phyloP scores from a whole-genome alignment of 2,113 vertebrate genomes.

The Amblyornis subalaris region DNA sequence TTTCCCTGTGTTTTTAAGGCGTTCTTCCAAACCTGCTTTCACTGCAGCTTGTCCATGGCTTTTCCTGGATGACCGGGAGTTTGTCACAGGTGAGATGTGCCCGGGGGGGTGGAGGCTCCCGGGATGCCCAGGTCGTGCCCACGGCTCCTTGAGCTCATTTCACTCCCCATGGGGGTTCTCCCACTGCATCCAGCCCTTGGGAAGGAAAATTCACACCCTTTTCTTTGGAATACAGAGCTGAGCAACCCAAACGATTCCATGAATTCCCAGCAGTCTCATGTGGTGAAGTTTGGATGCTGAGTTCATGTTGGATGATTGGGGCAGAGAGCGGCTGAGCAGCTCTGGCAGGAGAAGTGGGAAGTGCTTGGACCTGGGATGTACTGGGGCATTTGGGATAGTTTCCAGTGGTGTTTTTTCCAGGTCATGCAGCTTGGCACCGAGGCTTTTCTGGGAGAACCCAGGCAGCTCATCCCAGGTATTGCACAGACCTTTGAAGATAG shows the following conservation, averaged over 20 bases:
- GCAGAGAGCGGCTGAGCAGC: not conserved
- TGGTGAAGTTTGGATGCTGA: not conserved
- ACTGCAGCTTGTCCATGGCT: not conserved
- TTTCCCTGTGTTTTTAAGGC: not conserved
- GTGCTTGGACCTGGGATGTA: not conserved
- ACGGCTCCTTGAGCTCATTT: not conserved
- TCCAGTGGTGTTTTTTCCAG: not conserved
- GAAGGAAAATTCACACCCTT: not conserved
- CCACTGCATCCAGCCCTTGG: not conserved
- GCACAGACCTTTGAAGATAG: not conserved
- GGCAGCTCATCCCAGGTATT: not conserved
- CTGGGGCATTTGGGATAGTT: not conserved
- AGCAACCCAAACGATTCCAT: not conserved
- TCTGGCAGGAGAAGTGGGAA: not conserved
- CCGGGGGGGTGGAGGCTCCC: not conserved
- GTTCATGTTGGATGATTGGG: not conserved
- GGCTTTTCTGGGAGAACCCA: not conserved
- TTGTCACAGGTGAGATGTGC: not conserved
- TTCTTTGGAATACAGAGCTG: not conserved
- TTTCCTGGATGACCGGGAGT: not conserved
- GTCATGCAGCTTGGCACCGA: fast-evolving
- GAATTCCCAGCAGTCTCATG: not conserved
- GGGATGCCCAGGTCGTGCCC: not conserved
- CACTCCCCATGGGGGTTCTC: not conserved
- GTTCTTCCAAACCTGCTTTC: fast-evolving